Evolutionary conservation across 2,888 invertebrate genomes (phyloP), one percentile per base, ranked within the genome.

Genomic region (Argyresthia goedartella): DNA sequence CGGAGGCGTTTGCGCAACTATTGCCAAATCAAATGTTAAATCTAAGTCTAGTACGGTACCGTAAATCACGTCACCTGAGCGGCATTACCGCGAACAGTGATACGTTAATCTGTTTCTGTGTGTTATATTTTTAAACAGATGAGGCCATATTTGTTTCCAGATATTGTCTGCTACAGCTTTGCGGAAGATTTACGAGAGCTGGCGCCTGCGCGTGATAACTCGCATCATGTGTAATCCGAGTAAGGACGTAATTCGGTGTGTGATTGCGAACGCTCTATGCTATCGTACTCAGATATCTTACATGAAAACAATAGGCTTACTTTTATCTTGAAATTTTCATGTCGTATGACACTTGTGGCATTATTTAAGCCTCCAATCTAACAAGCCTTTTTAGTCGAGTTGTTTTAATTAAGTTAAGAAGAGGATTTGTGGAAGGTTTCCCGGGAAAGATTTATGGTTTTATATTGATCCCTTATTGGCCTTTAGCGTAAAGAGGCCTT

Each of bases 61-160:
- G 78, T 67, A 84, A 81, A 81, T 81, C 78, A 81, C 77, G 85
- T 82, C 84, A 80, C 54, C 53, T 63, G 59, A 57, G 62, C 63
- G 70, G 80, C 67, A 75, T 81, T 80, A 82, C 63, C 70, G 65
- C 65, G 64, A 9, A 69, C 72, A 25, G 76, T 84, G 86, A 85
- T 84, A 78, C 82, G 69, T 81, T 84, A 85, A 85, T 85, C 85
- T 72, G 72, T 67, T 65, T 84, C 82, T 84, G 81, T 84, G 81
- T 84, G 84, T 82, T 80, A 70, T 81, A 80, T 81, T 84, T 81
- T 82, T 82, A 81, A 81, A 86, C 82, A 81, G 84, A 43, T 82
- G 76, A 75, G 76, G 76, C 77, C 81, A 81, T 85, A 84, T 86
- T 86, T 86, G 78, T 61, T 82, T 77, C 81, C 71, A 82, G 86